Evolutionary conservation across 2,888 invertebrate species (phyloP), one percentile per base, ranked within the genome.

Genomic region (Platycheirus rosarum): DNA sequence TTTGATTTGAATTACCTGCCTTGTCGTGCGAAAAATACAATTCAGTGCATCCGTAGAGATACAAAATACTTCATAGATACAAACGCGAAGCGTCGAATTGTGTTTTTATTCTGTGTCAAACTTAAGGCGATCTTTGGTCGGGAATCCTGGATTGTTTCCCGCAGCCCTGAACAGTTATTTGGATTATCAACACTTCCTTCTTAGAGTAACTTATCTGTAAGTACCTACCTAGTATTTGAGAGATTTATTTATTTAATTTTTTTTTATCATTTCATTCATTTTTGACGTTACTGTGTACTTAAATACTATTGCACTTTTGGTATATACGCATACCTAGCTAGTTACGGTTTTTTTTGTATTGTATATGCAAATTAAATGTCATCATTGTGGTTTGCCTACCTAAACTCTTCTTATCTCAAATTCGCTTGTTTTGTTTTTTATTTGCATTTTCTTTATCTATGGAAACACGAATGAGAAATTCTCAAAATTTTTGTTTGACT

Each of bases 181-280:
- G 79, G 79, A 80, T 80, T 80, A 80, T 65, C 29, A 6, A 23
- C 48, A 42, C 53, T 32, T 13, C 0, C 14, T 44, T 1, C 9
- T 48, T 46, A 55, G 37, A 66, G 32, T 69, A 37, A 75, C 75
- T 80, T 80, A 75, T 75, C 75, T 75, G 79, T 80, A 60, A 80
- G 79, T 80, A 75, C 46, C 13, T 74, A 9, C 51, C 32, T 53
- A 1, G 18, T 32, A 11, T 8, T 2, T 2, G 4, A 9, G n/a
- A n/a, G n/a, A n/a, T n/a, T n/a, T 29, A 32, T n/a, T 13, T 18
- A 42, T 8, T 11, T 48, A 8, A 18, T n/a, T 51, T 14, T 44
- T 20, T 42, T 62, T 44, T 48, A 55, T 55, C 23, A 9, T 40
- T 14, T 60, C 57, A 60, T 60, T 68, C 32, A 53, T 51, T 68